Conservation (phyloP, 1,140 invertebrate genomes). For the Cryptotermes secundus region DNA sequence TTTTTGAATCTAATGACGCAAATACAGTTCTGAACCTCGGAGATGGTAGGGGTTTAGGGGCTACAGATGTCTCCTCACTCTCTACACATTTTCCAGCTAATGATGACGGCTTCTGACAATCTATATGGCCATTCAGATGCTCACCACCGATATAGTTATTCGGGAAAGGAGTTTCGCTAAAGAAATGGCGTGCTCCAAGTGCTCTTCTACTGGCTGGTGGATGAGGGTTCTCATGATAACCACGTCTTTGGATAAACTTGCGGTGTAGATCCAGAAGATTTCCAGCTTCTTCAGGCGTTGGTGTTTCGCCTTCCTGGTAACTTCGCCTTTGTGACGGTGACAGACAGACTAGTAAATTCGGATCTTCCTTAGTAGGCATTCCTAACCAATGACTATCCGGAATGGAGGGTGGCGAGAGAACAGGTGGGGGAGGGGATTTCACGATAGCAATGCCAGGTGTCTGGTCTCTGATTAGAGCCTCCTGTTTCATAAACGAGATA, state of each 20-base stretch:
- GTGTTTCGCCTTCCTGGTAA: constrained; percentile 48
- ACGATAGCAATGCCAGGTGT: background rate
- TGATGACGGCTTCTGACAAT: background rate
- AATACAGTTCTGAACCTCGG: background rate
- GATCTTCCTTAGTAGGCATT: constrained; percentile 57
- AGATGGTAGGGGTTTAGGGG: background rate
- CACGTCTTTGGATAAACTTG: constrained; percentile 63
- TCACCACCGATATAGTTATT: background rate
- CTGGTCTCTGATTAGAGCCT: background rate
- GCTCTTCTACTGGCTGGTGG: background rate
- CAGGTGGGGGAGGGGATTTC: background rate
- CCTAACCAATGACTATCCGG: constrained; percentile 52
- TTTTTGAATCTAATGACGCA: constrained; percentile 12
- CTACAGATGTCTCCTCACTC: background rate
- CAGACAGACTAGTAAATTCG: constrained; percentile 62
- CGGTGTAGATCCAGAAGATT: constrained; percentile 65
- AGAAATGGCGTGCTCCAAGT: background rate
- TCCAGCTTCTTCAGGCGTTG: constrained; percentile 53
- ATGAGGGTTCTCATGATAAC: constrained; percentile 53
- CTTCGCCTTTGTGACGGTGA: constrained; percentile 65
- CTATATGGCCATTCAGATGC: background rate
- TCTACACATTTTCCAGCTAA: background rate
- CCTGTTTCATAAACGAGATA: background rate
- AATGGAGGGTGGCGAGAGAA: background rate
- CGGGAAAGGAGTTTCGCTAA: background rate